Conservation (phyloP, 2,113 vertebrate genomes). For the Neolamprologus sp. region DNA sequence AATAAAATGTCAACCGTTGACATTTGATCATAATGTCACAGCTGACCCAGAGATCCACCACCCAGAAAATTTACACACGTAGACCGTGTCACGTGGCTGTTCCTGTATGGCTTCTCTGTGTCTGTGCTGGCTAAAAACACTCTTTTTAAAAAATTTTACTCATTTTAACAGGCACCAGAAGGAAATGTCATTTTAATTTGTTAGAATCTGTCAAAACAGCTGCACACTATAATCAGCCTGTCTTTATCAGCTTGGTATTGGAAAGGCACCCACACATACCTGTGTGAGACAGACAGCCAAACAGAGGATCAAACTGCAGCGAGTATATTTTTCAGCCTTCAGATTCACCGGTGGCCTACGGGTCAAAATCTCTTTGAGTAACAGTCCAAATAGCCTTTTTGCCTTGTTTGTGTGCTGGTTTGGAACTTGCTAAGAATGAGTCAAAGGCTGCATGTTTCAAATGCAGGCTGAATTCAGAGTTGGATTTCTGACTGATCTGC, state of each 20-base stretch:
- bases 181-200: background rate
- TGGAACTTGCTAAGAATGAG: background rate
- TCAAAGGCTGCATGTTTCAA: background rate
- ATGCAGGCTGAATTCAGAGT: background rate
- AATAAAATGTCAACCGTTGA: background rate
- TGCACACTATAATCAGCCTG: background rate
- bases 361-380: background rate
- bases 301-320: background rate
- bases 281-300: background rate
- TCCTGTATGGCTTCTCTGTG: background rate
- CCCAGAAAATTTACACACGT: background rate
- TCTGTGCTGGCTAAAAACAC: background rate
- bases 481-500: background rate
- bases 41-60: background rate
- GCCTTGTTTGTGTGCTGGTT: background rate
- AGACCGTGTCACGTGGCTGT: background rate
- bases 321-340: background rate
- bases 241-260: background rate
- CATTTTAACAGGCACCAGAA: background rate
- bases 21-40: background rate
- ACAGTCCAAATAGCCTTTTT: background rate
- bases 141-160: accelerated
- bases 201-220: background rate
- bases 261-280: background rate
- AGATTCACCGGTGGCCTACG: background rate